These are phyloP conservation scores for Anoura caudifer DNA, from an alignment of 2,113 vertebrate genomes.

Conservation along the genomic window DNA sequence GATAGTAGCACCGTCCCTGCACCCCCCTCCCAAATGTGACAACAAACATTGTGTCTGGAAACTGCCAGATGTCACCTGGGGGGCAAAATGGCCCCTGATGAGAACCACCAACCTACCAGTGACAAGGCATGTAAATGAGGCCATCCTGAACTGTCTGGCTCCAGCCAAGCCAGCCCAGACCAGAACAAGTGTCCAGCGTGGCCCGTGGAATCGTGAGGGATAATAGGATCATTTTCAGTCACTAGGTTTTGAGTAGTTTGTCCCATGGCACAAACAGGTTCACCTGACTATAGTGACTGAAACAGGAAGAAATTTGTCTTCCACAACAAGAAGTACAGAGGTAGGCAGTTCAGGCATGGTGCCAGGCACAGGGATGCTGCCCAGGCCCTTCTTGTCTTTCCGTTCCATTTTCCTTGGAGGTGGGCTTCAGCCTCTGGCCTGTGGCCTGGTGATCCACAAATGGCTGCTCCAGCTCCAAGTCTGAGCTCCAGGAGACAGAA, in stretches of 20 bases:
- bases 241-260: not conserved
- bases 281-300: not conserved
- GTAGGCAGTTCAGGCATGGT: not conserved
- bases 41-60: not conserved
- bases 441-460: not conserved
- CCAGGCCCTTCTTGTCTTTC: not conserved
- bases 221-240: not conserved
- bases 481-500: not conserved
- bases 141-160: not conserved
- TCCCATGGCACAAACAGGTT: not conserved
- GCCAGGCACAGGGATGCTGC: not conserved
- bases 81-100: not conserved
- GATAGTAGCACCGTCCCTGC: not conserved
- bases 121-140: not conserved
- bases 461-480: not conserved
- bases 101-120: not conserved
- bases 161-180: not conserved
- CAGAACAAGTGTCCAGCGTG: not conserved
- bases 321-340: rapidly evolving
- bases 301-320: not conserved
- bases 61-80: not conserved
- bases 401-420: not conserved
- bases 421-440: not conserved
- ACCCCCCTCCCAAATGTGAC: not conserved
- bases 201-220: not conserved